Evolutionary conservation across 2,797 vertebrate species (phyloP).

Genomic region (Molossus molossus): DNA sequence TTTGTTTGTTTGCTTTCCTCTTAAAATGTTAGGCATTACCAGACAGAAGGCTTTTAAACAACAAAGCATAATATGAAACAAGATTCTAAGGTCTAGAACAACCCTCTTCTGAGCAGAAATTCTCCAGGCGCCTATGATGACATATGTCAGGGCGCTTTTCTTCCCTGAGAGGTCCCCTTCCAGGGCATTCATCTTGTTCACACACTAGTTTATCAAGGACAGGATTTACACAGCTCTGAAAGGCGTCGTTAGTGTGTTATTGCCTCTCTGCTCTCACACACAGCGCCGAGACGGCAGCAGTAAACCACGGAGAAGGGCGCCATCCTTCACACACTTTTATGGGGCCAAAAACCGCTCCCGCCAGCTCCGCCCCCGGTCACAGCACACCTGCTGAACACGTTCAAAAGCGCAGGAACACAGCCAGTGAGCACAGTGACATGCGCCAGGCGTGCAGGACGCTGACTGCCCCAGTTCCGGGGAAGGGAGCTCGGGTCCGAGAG

Average conservation of each 20-base stretch:
- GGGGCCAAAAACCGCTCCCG: background rate
- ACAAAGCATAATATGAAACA: background rate
- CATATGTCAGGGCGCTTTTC: background rate
- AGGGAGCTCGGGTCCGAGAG: background rate
- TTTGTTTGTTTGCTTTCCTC: background rate
- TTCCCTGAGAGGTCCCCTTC: background rate
- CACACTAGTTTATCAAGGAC: conserved; percentile 52
- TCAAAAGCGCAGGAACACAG: background rate
- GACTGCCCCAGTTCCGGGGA: background rate
- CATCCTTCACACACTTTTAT: conserved; percentile 32
- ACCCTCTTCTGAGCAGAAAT: conserved; percentile 43
- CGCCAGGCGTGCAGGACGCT: fast-evolving
- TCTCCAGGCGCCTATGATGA: background rate
- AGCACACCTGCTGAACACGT: background rate
- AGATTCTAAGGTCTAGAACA: conserved; percentile 63
- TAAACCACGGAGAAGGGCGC: conserved; percentile 54
- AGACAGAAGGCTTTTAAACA: conserved; percentile 55
- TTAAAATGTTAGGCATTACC: conserved; percentile 46
- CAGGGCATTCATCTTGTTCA: conserved; percentile 28
- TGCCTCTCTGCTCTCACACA: conserved; percentile 52
- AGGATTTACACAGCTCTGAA: conserved; percentile 70
- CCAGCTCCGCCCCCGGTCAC: background rate
- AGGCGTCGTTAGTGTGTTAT: background rate
- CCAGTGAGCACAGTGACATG: background rate
- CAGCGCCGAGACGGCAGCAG: background rate